Evolutionary conservation across 2,113 vertebrate genomes (phyloP), one percentile per base, ranked within the genome.

Genomic region (Anhinga rufa): DNA sequence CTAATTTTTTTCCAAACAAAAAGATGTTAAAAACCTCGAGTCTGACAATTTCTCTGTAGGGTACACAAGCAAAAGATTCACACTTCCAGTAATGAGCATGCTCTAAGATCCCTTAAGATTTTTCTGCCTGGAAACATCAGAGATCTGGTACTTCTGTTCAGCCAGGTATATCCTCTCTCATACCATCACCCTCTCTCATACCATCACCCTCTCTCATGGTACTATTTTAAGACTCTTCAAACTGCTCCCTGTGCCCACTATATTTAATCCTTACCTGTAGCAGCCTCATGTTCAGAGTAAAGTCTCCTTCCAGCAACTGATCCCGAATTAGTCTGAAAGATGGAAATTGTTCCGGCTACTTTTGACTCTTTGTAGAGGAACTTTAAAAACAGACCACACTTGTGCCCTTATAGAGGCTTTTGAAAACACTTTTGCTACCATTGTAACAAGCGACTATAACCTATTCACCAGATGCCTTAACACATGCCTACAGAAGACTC

Each of bases 271-370:
- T 97, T 97, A 99, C 99, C 99, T 99, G 99, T 54, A 99, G 98
- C 94, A 99, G 98, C 95, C 99, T 98, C 99, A 99, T 99, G 95
- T 99, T 99, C 25, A 98, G 68, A 17, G 99, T 99, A 95, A 99
- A 99, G 97, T 99, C 99, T 91, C 99, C 99, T 64, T 98, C 98
- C 96, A 99, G 98, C 71, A 99, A 60, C 92, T 98, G 99, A 92
- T 99, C 98, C 95, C 99, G 98, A 93, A 99, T 99, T 78, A 99
- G 98, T 97, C 99, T 99, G 92, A 93, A 84, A 96, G 69, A 94
- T 1, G 19, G 40, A 88, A 82, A 74, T 92, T 21, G 88, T 22
- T 76, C 40, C 81, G 62, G 71, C 44, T 82, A 68, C n/a, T 75
- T 90, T 20, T 46, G 32, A 68, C 44, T 79, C 81, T 70, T 88